Base-by-base conservation (phyloP, 2,888 invertebrate genomes). In the Synanthedon andrenaeformis region DNA sequence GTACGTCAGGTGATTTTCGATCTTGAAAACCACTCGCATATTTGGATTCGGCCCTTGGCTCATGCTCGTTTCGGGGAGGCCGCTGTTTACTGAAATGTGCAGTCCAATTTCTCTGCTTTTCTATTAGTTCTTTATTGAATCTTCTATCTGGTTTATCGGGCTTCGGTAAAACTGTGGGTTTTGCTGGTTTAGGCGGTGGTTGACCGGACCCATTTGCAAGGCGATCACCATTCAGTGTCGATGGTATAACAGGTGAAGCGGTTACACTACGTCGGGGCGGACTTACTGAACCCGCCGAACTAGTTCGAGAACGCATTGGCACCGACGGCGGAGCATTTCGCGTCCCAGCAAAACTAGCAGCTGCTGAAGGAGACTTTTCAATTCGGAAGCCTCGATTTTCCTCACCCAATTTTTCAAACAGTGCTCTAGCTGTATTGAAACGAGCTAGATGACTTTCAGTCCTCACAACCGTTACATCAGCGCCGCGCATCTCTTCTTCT, bases 101-200 rank as follows among this genome's bases (percentile, higher is more conserved):
- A 41, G 96, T 96, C 96, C 96, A 96, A 82, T 96, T 96, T 72
- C 93, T 92, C 73, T 96, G 96, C 69, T 96, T 95, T 79, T 95
- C 96, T 62, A 96, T 96, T 54, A 96, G 86, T 76, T 96, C 95
- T 62, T 95, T 93, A 58, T 94, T 94, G 66, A 94, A 92, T 68
- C 93, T 92, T 54, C 94, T 88, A 73, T 95, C 95, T 3, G 95
- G 94, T 76, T 95, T 94, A 67, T 95, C 94, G 0, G 94, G 94
- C 74, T 94, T 94, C 12, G 91, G 89, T 63, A 90, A 85, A 56
- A 90, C 86, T 58, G 90, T 89, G 5, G 90, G 90, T 60, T 90
- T 89, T 12, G 67, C 76, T 35, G 88, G 83, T 67, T 88, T 89
- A 3, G 84, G 78, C 35, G 88, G 81, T 56, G 70, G 85, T 61